phyloP scores from a whole-genome alignment of 2,113 vertebrate species.

The Leptobrachium ailaonicum region DNA sequence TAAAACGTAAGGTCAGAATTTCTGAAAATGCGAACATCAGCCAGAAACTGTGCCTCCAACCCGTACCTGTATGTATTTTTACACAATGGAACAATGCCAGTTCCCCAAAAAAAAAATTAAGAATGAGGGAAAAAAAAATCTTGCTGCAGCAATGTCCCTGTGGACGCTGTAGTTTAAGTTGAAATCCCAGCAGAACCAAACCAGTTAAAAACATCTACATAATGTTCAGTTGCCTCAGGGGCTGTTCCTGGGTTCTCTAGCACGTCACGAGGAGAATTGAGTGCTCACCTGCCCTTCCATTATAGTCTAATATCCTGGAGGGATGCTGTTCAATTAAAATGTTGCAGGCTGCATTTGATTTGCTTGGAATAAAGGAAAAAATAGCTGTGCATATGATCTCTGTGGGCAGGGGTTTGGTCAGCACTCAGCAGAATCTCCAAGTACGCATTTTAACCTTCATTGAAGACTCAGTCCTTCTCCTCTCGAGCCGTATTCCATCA shows the following conservation, averaged over 20 bases:
- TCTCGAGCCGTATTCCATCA: neutral
- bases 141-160: constrained; percentile 35
- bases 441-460: constrained; percentile 2
- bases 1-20: constrained; percentile 39
- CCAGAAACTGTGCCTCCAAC: constrained; percentile 37
- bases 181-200: constrained; percentile 42
- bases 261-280: constrained; percentile 46
- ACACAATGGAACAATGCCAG: constrained; percentile 45
- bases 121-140: constrained; percentile 5
- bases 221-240: constrained; percentile 41
- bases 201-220: constrained; percentile 50
- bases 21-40: constrained; percentile 47
- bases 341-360: constrained; percentile 41
- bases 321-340: constrained; percentile 46
- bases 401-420: constrained; percentile 21
- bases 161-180: constrained; percentile 29
- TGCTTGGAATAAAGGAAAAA: constrained; percentile 31
- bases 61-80: constrained; percentile 36
- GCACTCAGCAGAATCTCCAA: neutral
- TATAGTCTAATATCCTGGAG: constrained; percentile 47
- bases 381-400: constrained; percentile 4
- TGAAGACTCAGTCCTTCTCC: neutral
- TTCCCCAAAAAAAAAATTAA: neutral
- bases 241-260: constrained; percentile 38
- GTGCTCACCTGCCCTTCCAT: constrained; percentile 49